Evolutionary conservation across 2,888 invertebrate species (phyloP).

Genomic region (Melieria picta): DNA sequence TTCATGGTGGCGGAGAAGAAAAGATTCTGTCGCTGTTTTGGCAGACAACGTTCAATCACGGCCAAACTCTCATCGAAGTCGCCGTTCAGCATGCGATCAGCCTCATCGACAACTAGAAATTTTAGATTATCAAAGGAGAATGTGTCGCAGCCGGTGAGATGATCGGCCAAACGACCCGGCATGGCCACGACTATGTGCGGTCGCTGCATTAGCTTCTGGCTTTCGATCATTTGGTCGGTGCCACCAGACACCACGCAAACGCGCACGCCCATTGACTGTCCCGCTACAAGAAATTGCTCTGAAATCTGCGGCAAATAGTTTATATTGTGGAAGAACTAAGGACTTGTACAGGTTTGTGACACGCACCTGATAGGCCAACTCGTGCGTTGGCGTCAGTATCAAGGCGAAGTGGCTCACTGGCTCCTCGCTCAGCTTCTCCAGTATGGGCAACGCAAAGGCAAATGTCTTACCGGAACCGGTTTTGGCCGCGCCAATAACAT

Average conservation of each 20-base stretch:
- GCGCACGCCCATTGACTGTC: slow-evolving; percentile 85
- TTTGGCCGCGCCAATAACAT: slow-evolving; percentile 96
- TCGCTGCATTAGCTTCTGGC: slow-evolving; percentile 79
- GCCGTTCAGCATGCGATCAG: slow-evolving; percentile 82
- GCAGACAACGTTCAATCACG: slow-evolving; percentile 80
- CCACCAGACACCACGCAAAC: slow-evolving; percentile 94
- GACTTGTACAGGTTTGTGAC: background rate
- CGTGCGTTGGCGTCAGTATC: slow-evolving; percentile 93
- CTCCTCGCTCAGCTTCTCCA: slow-evolving; percentile 91
- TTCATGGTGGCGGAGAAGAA: slow-evolving; percentile 97
- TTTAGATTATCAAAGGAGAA: slow-evolving; percentile 82
- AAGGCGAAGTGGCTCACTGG: slow-evolving; percentile 97
- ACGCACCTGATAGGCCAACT: slow-evolving; percentile 79
- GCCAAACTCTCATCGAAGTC: slow-evolving; percentile 85
- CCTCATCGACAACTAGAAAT: slow-evolving; percentile 95
- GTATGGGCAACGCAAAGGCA: slow-evolving; percentile 94
- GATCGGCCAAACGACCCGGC: slow-evolving; percentile 94
- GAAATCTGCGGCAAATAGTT: slow-evolving; percentile 75
- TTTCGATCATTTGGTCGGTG: slow-evolving; percentile 90
- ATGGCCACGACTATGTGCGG: slow-evolving; percentile 98
- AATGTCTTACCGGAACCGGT: slow-evolving; percentile 99
- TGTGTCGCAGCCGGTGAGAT: slow-evolving; percentile 86
- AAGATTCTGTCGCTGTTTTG: slow-evolving; percentile 84
- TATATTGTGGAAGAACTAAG: background rate
- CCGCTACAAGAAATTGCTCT: slow-evolving; percentile 93